These are phyloP conservation scores for Dendrocincla tyrannina DNA, from an alignment of 2,797 vertebrate species.

Conservation along the genomic window DNA sequence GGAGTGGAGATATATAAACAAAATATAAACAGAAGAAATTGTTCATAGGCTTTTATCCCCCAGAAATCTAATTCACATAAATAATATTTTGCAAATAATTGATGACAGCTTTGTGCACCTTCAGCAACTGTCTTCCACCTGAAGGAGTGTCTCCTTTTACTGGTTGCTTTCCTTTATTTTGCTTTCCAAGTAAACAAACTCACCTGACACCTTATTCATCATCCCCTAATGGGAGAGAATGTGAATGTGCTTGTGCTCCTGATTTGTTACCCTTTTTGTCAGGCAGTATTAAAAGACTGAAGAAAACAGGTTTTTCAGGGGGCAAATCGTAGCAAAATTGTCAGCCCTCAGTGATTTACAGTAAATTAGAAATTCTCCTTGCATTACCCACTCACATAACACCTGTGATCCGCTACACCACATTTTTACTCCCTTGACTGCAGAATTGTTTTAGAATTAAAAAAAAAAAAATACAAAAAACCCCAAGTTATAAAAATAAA, in stretches of 20 bases:
- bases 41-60: not conserved
- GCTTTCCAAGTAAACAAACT: conserved; percentile 14
- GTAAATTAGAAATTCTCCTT: not conserved
- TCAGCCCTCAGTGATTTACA: not conserved
- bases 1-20: not conserved
- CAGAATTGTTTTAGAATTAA: not conserved
- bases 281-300: not conserved
- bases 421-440: not conserved
- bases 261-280: not conserved
- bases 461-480: no score
- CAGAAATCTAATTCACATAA: not conserved
- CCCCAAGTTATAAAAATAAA: not conserved
- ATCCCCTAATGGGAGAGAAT: not conserved
- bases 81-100: not conserved
- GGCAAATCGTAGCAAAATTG: not conserved
- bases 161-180: not conserved
- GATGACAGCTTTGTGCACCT: not conserved
- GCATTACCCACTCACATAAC: not conserved
- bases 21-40: not conserved
- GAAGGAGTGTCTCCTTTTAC: not conserved
- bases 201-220: conserved; percentile 23
- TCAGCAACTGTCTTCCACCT: not conserved
- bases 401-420: not conserved
- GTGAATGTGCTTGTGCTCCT: not conserved
- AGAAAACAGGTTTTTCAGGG: not conserved